Percentiles rank a stretch among this genome's conserved stretches.
These are phyloP conservation scores for Hippocampus mohnikei DNA, from an alignment of 2,113 vertebrate genomes.

Conservation along the genomic window DNA sequence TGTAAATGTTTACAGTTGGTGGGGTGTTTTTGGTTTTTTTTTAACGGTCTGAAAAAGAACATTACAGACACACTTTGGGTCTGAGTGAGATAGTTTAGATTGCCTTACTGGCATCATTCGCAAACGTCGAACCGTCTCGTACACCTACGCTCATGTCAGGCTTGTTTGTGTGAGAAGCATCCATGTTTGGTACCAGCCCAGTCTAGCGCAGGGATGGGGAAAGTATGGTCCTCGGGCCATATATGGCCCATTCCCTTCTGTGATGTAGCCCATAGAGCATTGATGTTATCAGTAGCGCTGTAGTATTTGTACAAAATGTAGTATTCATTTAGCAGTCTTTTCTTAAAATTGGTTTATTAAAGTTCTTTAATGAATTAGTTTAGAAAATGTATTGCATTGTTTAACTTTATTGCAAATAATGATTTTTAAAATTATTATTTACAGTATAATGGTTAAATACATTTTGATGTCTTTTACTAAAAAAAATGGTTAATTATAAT, in stretches of 20 bases:
- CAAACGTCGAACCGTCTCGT: constrained; percentile 36
- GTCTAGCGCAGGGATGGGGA: not conserved
- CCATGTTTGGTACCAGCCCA: not conserved
- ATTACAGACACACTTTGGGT: constrained; percentile 16
- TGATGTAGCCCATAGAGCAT: constrained; percentile 2
- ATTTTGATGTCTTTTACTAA: too few species aligned
- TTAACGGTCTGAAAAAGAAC: constrained; percentile 35
- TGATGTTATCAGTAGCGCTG: too few species aligned
- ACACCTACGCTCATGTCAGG: constrained; percentile 16
- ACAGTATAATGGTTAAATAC: too few species aligned
- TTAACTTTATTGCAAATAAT: too few species aligned
- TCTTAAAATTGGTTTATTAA: too few species aligned
- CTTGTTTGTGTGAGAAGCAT: not conserved
- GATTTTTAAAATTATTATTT: too few species aligned
- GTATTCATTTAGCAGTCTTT: too few species aligned
- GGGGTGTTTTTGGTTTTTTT: constrained; percentile 31
- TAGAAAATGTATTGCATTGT: too few species aligned
- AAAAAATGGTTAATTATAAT: too few species aligned
- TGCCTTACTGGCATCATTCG: constrained; percentile 51
- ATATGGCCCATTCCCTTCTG: not conserved
- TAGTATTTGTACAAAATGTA: too few species aligned
- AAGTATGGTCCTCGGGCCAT: not conserved
- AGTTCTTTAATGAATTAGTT: too few species aligned
- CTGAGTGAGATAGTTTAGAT: constrained; percentile 35
- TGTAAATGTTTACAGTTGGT: constrained; percentile 86